A percentile compares a stretch with the other conserved stretches of the same genome.
phyloP scores from a whole-genome alignment of 2,888 invertebrate species.

The Coronaproctus castanopsis region DNA sequence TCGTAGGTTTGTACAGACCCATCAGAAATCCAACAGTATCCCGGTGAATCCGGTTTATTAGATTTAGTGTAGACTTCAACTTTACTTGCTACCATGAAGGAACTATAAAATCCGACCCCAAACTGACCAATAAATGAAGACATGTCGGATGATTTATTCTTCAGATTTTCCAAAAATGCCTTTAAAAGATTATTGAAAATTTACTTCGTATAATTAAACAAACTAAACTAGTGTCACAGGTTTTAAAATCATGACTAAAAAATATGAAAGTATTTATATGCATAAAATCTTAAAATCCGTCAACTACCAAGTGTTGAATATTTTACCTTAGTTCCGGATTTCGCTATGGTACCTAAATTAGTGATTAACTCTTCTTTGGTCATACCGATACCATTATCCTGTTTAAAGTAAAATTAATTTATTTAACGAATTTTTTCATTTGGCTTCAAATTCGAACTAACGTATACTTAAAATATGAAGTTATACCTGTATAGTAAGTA shows the following conservation, averaged over 20 bases:
- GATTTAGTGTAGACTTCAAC: slow-evolving; percentile 79
- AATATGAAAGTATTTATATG: no score
- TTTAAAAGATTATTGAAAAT: slow-evolving; percentile 21
- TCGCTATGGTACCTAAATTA: slow-evolving; percentile 86
- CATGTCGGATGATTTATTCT: slow-evolving; percentile 39
- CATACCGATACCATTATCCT: slow-evolving; percentile 92
- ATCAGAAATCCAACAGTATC: slow-evolving; percentile 75
- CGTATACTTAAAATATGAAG: not conserved
- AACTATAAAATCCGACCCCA: slow-evolving; percentile 94
- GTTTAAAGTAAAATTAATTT: slow-evolving; percentile 16
- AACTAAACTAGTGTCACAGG: not conserved
- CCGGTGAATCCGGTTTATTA: slow-evolving; percentile 40
- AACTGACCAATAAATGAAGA: slow-evolving; percentile 87
- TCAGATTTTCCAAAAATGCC: slow-evolving; percentile 69
- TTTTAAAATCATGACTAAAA: not conserved
- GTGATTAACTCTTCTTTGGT: slow-evolving; percentile 72
- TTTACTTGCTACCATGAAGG: slow-evolving; percentile 90
- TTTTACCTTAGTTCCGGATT: slow-evolving; percentile 80
- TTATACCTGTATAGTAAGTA: slow-evolving; percentile 60
- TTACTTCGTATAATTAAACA: slow-evolving; percentile 2
- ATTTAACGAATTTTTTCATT: not conserved
- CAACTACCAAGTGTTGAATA: no score
- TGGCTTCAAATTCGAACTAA: no score
- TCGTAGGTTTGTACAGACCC: no score
- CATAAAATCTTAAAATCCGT: no score